Evolutionary conservation across 2,113 vertebrate genomes (phyloP).

Genomic region (Alouatta palliata): DNA sequence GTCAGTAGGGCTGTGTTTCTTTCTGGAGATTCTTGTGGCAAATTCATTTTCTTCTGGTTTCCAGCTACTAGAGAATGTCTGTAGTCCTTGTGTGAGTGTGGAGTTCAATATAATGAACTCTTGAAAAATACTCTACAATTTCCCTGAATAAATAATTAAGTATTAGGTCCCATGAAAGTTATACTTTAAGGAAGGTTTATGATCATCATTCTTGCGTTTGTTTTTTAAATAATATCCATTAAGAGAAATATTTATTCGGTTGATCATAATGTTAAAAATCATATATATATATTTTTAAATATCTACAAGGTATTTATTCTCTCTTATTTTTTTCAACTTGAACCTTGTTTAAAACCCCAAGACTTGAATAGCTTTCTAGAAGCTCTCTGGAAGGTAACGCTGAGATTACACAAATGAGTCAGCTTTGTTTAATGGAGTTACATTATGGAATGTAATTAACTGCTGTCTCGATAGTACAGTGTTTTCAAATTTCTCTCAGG

Average conservation of each 20-base stretch:
- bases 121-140: background rate
- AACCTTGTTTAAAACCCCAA: background rate
- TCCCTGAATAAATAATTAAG: background rate
- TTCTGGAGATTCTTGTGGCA: background rate
- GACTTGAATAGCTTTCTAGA: background rate
- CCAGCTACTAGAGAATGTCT: background rate
- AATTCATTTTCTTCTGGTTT: background rate
- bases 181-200: background rate
- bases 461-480: background rate
- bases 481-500: background rate
- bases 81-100: background rate
- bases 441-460: background rate
- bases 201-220: background rate
- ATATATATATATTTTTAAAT: background rate
- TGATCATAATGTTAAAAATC: background rate
- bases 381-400: background rate
- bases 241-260: background rate
- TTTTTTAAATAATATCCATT: background rate
- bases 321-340: background rate
- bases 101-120: background rate
- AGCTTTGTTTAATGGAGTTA: background rate
- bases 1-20: background rate
- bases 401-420: background rate
- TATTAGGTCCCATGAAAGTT: background rate
- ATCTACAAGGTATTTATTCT: background rate